Evolutionary conservation across 1,140 invertebrate species (phyloP), one percentile per base, ranked within the genome.

Genomic region (Drosophila neocordata): DNA sequence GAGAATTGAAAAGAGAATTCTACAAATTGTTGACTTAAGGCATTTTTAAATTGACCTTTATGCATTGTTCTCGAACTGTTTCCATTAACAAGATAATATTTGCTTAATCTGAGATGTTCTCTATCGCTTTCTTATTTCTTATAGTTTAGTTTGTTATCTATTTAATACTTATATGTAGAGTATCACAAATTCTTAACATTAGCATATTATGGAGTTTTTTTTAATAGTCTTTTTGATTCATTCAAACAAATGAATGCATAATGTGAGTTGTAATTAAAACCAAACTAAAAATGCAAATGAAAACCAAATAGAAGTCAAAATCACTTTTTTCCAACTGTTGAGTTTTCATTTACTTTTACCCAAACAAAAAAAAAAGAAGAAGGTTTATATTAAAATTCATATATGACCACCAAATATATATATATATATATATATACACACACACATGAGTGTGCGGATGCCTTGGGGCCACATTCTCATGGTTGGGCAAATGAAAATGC

Each of bases 271-370:
- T 48, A 48, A 48, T 48, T 48, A 48, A 48, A 48, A 48, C 41
- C 41, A 48, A 48, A 48, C 41, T 20, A 48, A 20, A 20, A 48
- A 48, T 48, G 41, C 41, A 48, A 48, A 48, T 48, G 41, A 15
- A 48, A 48, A 48, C 8, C 41, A 48, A 48, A 48, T 48, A 48
- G 15, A 48, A 48, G 41, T 48, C 41, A 48, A 48, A 48, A 20
- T 48, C 8, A 48, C 15, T 48, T 48, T 48, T 48, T 20, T 11
- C 15, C 41, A 2, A 48, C 41, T 48, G 41, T 48, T 48, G 41
- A 48, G 41, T 20, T 48, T 48, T 48, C 15, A 48, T 48, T 48
- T 48, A 11, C 41, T 48, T 48, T 20, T 0, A 31, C 3, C 15
- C 9, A 3, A 48, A 12, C 2, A 20, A 20, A 20, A 12, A 35